Evolutionary conservation across 2,113 vertebrate genomes (phyloP), one percentile per base, ranked within the genome.

Genomic region (Phycodurus eques): DNA sequence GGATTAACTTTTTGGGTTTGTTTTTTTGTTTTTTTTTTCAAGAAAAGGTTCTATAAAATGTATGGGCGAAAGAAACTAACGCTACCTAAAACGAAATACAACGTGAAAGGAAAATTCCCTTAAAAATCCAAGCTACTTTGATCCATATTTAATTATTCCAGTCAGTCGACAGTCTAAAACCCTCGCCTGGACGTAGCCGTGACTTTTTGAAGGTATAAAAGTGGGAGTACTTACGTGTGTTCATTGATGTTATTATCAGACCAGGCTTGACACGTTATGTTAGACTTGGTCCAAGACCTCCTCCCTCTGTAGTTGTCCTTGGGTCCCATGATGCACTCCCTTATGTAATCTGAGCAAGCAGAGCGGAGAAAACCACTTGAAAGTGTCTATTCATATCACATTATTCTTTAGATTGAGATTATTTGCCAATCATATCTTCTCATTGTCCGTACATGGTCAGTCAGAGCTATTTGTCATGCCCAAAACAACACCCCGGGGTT

Each of bases 221-320:
- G 63, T 14, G 60, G 67, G 39, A 71, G 33, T 10, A 90, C 94
- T 95, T 94, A 98, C 96, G 93, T 96, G 93, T 99, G 97, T 67
- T 98, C 96, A 17, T 99, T 96, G 79, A 98, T 97, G 81, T 95
- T 95, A 88, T 95, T 96, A 72, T 96, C 96, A 85, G 92, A 94
- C 97, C 97, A 99, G 12, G 95, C 92, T 82, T 99, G 97, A 86
- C 97, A 99, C 57, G 92, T 93, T 74, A 96, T 94, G 80, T 96
- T 97, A 59, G 93, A 95, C 90, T 91, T 97, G 1, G 96, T 99
- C 86, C 95, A 90, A 49, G 95, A 95, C 71, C 93, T 92, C 0
- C 92, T 95, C 75, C 97, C 97, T 87, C 95, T 96, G 84, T 99
- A 99, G 84, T 92, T 94, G 78, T 94, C 92, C 77, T 96, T 96